Evolutionary conservation across 2,888 invertebrate species (phyloP), one percentile per base, ranked within the genome.

Genomic region (Rhingia campestris): DNA sequence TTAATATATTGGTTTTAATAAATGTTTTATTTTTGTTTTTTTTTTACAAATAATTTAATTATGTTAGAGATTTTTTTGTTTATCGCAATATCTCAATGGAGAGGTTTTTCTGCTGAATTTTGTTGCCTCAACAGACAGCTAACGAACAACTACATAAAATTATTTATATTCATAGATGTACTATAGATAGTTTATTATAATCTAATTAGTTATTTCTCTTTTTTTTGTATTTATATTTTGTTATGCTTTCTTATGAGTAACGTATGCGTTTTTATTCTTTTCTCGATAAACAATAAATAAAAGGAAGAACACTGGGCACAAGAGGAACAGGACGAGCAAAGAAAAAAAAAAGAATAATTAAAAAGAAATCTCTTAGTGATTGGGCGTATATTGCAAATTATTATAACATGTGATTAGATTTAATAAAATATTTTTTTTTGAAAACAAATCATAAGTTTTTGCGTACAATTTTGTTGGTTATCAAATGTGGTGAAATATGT

Each of bases 181-280:
- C 74, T 80, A 80, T 69, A 63, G 79, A 75, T 81, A 81, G 76
- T 51, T 84, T 84, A 70, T 49, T 80, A 64, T 80, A 80, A 70
- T 74, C 80, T 84, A 80, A 69, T 70, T 74, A 75, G 64, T 80
- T 80, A 70, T 80, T 82, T 64, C 41, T 67, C 41, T 67, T 67
- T 79, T 49, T 49, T 14, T 73, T 64, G 35, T 73, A 49, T 66
- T 14, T 64, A 33, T 59, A 45, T 14, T 33, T 67, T 39, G 6
- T 53, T 72, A 32, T 67, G 54, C 39, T 69, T 30, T 61, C 45
- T 72, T 73, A 73, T 63, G 79, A 84, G 69, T 84, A 73, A 79
- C 51, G 41, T 81, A 14, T 54, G 39, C 43, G 12, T 72, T 64
- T 59, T 51, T 64, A 14, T 63, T 77, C 12, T 67, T 41, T 64